These are phyloP conservation scores for Halcyon leucocephala DNA, from an alignment of 2,797 vertebrate species.

Conservation along the genomic window DNA sequence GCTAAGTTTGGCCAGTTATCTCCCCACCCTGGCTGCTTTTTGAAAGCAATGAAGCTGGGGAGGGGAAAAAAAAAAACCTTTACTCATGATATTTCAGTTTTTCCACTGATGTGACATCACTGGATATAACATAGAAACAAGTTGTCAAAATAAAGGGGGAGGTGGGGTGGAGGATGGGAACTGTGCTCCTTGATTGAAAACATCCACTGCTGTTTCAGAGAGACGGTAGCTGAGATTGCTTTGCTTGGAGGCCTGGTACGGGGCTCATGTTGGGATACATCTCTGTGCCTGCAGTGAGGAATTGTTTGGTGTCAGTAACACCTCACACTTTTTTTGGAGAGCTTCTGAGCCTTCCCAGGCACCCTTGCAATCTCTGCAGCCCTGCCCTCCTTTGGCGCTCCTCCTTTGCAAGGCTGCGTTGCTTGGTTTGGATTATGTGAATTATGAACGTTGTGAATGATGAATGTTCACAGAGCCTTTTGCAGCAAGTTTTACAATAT, in stretches of 20 bases:
- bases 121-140: slow-evolving; percentile 44
- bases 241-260: not conserved
- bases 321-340: fast-evolving
- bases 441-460: not conserved
- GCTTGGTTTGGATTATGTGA: not conserved
- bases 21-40: not conserved
- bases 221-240: not conserved
- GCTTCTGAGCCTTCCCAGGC: not conserved
- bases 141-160: slow-evolving; percentile 62
- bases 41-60: not conserved
- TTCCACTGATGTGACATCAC: slow-evolving; percentile 73
- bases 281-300: fast-evolving
- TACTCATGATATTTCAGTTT: slow-evolving; percentile 55
- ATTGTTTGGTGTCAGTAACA: not conserved
- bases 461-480: not conserved
- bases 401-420: not conserved
- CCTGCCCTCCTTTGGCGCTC: not conserved
- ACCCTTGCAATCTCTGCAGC: not conserved
- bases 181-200: slow-evolving; percentile 39
- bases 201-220: not conserved
- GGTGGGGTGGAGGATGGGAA: not conserved
- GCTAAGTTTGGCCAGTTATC: not conserved
- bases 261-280: fast-evolving
- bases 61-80: not conserved
- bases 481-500: not conserved